A percentile compares a stretch with the other conserved stretches of the same genome.
phyloP scores from a whole-genome alignment of 2,888 invertebrate species.

The Drosophila stalkeri region DNA sequence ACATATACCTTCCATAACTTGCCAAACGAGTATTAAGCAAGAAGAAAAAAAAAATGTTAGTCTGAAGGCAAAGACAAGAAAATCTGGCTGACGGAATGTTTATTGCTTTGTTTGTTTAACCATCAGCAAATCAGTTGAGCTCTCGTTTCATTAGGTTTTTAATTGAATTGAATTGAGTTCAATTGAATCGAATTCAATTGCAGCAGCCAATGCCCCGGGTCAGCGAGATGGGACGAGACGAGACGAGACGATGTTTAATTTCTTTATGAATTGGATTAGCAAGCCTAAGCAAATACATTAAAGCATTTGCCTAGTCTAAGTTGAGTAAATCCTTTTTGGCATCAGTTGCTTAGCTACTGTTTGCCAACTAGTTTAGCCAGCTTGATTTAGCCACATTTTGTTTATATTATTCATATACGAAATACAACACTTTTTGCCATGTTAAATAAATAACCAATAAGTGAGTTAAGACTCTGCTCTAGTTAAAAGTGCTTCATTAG shows the following conservation, averaged over 20 bases:
- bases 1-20: background rate
- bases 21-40: background rate
- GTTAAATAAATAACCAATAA: background rate
- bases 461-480: background rate
- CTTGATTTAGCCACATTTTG: background rate
- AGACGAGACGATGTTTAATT: background rate
- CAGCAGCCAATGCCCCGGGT: background rate
- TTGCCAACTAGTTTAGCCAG: background rate
- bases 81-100: conserved; percentile 37
- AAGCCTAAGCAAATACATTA: background rate
- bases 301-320: background rate
- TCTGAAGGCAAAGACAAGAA: conserved; percentile 10
- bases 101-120: conserved; percentile 40
- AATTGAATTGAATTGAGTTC: conserved; percentile 27
- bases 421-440: background rate
- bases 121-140: conserved; percentile 27
- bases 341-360: no score
- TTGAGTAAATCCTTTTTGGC: background rate
- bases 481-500: background rate
- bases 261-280: conserved; percentile 1
- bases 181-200: background rate
- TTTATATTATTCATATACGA: background rate
- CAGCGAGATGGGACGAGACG: background rate
- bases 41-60: background rate
- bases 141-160: conserved; percentile 30